Evolutionary conservation across 2,113 vertebrate species (phyloP).

Genomic region (Ictidomys tridecemlineatus): DNA sequence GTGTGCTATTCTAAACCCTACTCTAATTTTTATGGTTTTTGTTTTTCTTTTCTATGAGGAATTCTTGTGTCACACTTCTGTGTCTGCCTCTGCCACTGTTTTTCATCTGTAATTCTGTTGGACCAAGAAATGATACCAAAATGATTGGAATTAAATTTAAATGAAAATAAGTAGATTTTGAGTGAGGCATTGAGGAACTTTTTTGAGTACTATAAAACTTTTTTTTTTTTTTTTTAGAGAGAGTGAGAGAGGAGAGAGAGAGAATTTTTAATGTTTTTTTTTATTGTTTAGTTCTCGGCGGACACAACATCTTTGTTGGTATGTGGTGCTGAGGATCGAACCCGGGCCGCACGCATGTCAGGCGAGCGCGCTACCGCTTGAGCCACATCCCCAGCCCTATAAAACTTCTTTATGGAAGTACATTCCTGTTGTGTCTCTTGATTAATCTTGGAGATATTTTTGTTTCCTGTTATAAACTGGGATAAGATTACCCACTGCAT

Average conservation of each 20-base stretch:
- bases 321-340: too few relatives aligned
- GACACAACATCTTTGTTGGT: too few relatives aligned
- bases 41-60: not conserved
- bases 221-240: too few relatives aligned
- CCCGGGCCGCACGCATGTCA: too few relatives aligned
- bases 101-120: conserved; percentile 49
- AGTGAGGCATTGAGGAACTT: conserved; percentile 40
- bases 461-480: not conserved
- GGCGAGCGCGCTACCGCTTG: too few relatives aligned
- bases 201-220: conserved; percentile 38
- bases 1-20: not conserved
- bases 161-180: conserved; percentile 62
- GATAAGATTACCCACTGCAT: not conserved
- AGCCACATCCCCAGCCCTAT: too few relatives aligned
- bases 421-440: conserved; percentile 1
- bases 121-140: conserved; percentile 23
- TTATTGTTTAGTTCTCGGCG: too few relatives aligned
- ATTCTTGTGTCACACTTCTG: not conserved
- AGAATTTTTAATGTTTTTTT: too few relatives aligned
- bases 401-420: conserved; percentile 17
- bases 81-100: not conserved
- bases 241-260: too few relatives aligned
- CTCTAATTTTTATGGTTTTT: not conserved
- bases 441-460: conserved; percentile 59
- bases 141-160: conserved; percentile 45